Evolutionary conservation across 2,113 vertebrate genomes (phyloP).

Genomic region (Narcine bancroftii): DNA sequence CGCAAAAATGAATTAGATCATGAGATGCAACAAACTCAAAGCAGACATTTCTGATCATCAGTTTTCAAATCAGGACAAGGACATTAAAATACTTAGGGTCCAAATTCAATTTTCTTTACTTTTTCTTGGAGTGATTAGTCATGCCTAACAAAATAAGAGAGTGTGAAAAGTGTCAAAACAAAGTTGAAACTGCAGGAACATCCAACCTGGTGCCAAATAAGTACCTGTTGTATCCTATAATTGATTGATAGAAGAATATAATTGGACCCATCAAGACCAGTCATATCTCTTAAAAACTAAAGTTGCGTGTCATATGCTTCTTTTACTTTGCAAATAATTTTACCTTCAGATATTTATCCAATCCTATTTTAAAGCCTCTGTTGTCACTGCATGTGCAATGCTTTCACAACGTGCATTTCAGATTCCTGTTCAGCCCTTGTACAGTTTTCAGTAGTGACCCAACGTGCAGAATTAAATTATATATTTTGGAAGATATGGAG

Average conservation of each 20-base stretch:
- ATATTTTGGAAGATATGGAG: too few species aligned
- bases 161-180: not conserved
- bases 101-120: not conserved
- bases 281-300: too few species aligned
- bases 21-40: not conserved
- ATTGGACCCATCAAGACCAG: too few species aligned
- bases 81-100: not conserved
- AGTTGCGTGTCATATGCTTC: too few species aligned
- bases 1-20: not conserved
- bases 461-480: not conserved
- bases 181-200: not conserved
- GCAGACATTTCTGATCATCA: not conserved
- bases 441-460: too few species aligned
- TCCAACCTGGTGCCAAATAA: not conserved
- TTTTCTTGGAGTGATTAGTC: not conserved
- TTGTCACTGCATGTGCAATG: too few species aligned
- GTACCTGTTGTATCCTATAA: not conserved
- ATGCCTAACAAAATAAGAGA: not conserved
- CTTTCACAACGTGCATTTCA: too few species aligned
- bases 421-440: too few species aligned
- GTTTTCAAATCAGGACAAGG: not conserved
- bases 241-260: too few species aligned
- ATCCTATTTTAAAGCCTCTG: too few species aligned
- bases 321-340: too few species aligned
- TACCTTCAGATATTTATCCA: too few species aligned